Evolutionary conservation across 2,888 invertebrate species (phyloP).

Genomic region (Mesorhabditis spiculigera): DNA sequence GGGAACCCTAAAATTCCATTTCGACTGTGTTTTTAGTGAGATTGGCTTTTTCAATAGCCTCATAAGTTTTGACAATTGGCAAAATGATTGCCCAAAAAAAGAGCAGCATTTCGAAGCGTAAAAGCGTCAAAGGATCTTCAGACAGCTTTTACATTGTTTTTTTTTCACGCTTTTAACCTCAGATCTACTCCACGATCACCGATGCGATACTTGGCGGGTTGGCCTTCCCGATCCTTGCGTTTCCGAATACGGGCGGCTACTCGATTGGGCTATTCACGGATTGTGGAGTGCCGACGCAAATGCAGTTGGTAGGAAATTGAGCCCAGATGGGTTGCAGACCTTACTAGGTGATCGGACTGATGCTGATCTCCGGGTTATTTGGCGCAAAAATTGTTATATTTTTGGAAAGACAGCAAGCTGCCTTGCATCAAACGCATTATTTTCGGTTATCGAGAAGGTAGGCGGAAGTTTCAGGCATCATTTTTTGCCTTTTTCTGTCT

Average conservation of each 20-base stretch:
- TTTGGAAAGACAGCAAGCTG: not conserved
- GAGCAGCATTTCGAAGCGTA: too few relatives aligned
- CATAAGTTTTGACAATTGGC: too few relatives aligned
- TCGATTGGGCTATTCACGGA: not conserved
- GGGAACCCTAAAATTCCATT: too few relatives aligned
- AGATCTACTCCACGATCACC: not conserved
- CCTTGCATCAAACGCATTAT: not conserved
- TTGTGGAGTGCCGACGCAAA: not conserved
- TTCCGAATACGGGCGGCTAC: constrained; percentile 3
- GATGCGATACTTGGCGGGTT: not conserved
- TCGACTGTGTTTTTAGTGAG: too few relatives aligned
- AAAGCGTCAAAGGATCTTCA: too few relatives aligned
- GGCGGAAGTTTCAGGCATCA: not conserved
- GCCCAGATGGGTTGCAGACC: not conserved
- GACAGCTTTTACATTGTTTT: too few relatives aligned
- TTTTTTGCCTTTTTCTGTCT: too few relatives aligned
- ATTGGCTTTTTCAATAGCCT: too few relatives aligned
- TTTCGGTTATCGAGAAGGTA: not conserved
- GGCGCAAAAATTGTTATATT: not conserved
- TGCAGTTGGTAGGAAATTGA: not conserved
- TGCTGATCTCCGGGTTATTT: not conserved
- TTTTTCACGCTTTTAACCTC: not conserved
- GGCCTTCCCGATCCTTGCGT: constrained; percentile 4
- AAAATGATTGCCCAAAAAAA: too few relatives aligned
- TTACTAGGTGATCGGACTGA: not conserved